These are phyloP conservation scores for Brachymystax lenok DNA, from an alignment of 2,797 vertebrate genomes.

Conservation along the genomic window DNA sequence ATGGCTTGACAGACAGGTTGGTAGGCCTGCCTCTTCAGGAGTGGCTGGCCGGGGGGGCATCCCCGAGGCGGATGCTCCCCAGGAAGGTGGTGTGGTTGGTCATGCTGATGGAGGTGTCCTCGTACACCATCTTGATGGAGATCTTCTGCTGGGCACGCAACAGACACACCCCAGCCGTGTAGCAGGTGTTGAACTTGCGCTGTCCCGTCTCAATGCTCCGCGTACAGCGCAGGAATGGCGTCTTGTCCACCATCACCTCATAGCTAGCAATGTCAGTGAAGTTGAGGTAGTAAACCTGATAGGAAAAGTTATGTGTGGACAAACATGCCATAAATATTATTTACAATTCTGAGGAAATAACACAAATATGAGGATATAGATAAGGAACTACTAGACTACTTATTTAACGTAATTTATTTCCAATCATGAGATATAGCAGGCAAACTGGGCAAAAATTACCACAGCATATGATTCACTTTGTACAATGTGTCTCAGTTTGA, in stretches of 20 bases:
- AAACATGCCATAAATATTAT: constrained; percentile 26
- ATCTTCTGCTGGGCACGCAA: constrained; percentile 86
- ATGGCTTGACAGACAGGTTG: not conserved
- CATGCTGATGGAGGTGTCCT: constrained; percentile 90
- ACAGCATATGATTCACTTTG: too few relatives aligned
- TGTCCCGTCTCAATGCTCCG: constrained; percentile 88
- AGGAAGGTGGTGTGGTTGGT: constrained; percentile 90
- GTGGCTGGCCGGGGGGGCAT: constrained; percentile 72
- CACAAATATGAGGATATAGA: not conserved
- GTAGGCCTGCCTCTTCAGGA: constrained; percentile 18
- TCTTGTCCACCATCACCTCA: constrained; percentile 87
- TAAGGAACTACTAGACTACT: not conserved
- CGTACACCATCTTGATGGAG: constrained; percentile 87
- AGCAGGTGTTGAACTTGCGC: constrained; percentile 90
- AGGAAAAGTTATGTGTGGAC: constrained; percentile 51
- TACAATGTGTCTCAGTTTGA: not conserved
- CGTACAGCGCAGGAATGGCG: constrained; percentile 86
- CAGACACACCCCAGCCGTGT: constrained; percentile 84
- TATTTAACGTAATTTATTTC: not conserved
- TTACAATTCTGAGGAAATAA: not conserved
- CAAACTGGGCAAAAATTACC: not conserved
- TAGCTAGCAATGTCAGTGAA: constrained; percentile 90
- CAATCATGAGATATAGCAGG: not conserved
- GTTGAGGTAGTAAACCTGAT: constrained; percentile 89
- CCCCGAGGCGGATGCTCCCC: constrained; percentile 86